phyloP scores from a whole-genome alignment of 2,888 invertebrate genomes.

The Volucella inanis region DNA sequence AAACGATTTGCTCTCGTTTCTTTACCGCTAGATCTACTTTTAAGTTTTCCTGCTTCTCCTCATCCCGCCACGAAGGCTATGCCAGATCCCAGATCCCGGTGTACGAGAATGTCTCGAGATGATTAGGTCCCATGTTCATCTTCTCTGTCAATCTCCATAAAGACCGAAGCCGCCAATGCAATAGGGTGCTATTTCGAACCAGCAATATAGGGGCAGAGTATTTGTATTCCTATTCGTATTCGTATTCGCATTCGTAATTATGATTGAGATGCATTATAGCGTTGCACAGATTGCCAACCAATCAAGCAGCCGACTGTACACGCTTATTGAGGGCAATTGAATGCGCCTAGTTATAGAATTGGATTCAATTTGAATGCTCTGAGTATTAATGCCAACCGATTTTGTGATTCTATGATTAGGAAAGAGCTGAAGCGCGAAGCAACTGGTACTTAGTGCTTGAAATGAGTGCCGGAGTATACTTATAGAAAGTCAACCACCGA shows the following conservation, averaged over 20 bases:
- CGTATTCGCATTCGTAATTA: neutral
- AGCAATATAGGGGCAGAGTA: neutral
- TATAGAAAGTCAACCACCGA: neutral
- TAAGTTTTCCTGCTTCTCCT: neutral
- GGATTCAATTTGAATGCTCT: conserved; percentile 54
- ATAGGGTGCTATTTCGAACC: neutral
- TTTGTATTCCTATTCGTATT: neutral
- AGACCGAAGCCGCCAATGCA: too few relatives aligned
- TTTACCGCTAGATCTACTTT: neutral
- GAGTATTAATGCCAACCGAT: conserved; percentile 41
- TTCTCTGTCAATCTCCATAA: conserved; percentile 36
- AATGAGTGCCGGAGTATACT: neutral
- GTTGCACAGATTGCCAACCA: conserved; percentile 32
- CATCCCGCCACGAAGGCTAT: conserved; percentile 2
- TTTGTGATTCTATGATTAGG: neutral
- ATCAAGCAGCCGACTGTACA: conserved; percentile 13
- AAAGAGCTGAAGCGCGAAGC: neutral
- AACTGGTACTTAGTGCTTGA: neutral
- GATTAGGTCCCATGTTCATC: neutral
- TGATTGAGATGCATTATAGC: conserved; percentile 35
- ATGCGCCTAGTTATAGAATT: conserved; percentile 68
- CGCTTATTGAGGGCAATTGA: conserved; percentile 62
- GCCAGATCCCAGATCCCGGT: neutral
- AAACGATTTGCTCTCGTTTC: conserved; percentile 59
- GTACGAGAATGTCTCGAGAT: neutral